These are phyloP conservation scores for Atrichornis clamosus DNA, from an alignment of 2,113 vertebrate genomes.

Conservation along the genomic window DNA sequence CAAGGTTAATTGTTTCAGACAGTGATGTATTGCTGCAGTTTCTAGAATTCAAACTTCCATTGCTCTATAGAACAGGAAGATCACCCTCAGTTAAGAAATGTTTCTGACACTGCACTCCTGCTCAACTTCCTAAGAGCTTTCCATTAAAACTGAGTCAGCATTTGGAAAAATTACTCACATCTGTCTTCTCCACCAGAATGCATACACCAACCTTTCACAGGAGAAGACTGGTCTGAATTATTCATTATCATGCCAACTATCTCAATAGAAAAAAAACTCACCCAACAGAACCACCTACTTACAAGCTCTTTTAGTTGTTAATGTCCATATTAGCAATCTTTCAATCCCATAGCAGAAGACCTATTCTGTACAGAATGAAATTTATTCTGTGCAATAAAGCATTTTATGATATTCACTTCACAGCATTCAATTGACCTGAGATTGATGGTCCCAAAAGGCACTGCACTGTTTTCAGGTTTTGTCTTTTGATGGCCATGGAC, in stretches of 20 bases:
- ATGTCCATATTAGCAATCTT: not conserved
- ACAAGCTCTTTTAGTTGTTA: not conserved
- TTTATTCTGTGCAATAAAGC: not conserved
- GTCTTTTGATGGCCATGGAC: not conserved
- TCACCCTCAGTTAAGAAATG: not conserved
- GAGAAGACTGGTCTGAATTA: not conserved
- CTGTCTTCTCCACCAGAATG: not conserved
- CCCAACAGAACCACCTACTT: not conserved
- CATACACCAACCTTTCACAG: not conserved
- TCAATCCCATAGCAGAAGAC: not conserved
- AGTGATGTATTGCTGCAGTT: not conserved
- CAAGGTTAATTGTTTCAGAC: not conserved
- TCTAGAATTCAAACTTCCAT: not conserved
- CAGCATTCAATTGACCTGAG: not conserved
- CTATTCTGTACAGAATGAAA: not conserved
- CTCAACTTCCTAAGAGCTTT: not conserved
- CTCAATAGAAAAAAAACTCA: accelerated
- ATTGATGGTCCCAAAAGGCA: not conserved
- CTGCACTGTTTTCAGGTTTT: not conserved
- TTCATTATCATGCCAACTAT: not conserved
- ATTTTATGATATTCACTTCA: not conserved
- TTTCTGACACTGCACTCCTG: not conserved
- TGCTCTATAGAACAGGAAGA: not conserved
- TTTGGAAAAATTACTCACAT: not conserved
- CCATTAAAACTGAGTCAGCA: not conserved